Conservation (phyloP, 1,140 invertebrate species). For the Atopsyche davidsoni region DNA sequence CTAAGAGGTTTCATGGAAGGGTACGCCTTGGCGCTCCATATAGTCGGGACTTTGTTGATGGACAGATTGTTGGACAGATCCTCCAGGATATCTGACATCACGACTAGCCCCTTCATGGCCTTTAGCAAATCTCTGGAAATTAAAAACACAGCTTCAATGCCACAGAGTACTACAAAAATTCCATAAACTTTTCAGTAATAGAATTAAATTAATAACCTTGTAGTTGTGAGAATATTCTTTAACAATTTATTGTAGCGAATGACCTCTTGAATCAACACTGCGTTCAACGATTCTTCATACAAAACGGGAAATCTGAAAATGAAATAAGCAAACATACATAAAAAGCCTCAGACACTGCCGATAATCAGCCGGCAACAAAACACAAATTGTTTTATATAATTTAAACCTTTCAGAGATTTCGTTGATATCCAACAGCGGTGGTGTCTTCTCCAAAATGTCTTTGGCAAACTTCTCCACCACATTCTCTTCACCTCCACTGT, state of each 20-base stretch:
- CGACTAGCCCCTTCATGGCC: conserved; percentile 68
- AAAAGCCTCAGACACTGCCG: not conserved
- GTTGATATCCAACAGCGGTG: conserved; percentile 50
- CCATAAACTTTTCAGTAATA: not conserved
- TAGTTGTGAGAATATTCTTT: too few species aligned
- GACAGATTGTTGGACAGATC: conserved; percentile 58
- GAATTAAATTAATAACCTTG: too few species aligned
- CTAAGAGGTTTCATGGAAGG: conserved; percentile 77
- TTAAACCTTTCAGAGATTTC: conserved; percentile 48
- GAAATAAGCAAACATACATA: conserved; percentile 1
- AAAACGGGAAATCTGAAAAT: conserved; percentile 63
- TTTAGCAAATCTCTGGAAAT: conserved; percentile 55
- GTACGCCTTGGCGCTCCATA: conserved; percentile 69
- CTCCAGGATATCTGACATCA: conserved; percentile 72
- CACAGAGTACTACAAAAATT: not conserved
- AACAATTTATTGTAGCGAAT: conserved; percentile 1
- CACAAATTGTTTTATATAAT: conserved; percentile 24
- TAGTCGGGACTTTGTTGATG: conserved; percentile 60
- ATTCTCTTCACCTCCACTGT: conserved; percentile 53
- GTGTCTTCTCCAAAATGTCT: conserved; percentile 51
- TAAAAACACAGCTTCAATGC: not conserved
- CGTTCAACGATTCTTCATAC: conserved; percentile 79
- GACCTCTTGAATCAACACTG: conserved; percentile 75
- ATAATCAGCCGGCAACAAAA: not conserved
- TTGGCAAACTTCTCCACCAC: conserved; percentile 46